Evolutionary conservation across 1,140 invertebrate genomes (phyloP), one percentile per base, ranked within the genome.

Genomic region (Adelges cooleyi): DNA sequence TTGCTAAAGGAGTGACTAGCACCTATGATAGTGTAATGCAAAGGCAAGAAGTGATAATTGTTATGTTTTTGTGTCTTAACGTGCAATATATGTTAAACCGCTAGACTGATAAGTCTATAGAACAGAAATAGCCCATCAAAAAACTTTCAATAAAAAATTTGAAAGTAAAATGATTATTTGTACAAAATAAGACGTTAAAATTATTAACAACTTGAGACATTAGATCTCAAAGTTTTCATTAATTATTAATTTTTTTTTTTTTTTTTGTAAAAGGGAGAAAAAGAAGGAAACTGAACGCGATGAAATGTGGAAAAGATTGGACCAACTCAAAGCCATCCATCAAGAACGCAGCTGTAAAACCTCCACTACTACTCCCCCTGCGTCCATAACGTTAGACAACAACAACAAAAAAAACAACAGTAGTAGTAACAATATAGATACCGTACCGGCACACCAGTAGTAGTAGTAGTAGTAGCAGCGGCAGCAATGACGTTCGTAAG

Each of bases 241-340:
- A 25, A 42, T 38, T 29, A 13, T 17, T 23, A 59, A 27, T 23
- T 11, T 48, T 38, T 6, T 42, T 18, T 17, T 22, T 2, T 68
- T 38, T 18, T 18, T 27, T 44, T 67, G 0, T 66, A 77, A 78
- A 75, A 94, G 91, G 84, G 91, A 95, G 77, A 93, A 93, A 77
- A 94, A 93, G 76, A 84, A 88, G 70, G 90, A 95, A 79, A 90
- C 91, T 72, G 92, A 95, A 79, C 82, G 91, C 73, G 92, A 95
- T 74, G 91, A 95, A 78, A 77, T 95, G 74, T 95, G 92, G 92
- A 92, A 92, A 79, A 87, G 82, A 79, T 79, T 95, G 75, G 84
- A 82, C 71, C 88, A 91, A 79, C 80, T 92, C 77, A 88, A 88
- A 78, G 75, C 86, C 71, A 83, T 27, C 11, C 11, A 22, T n/a